Percentiles rank a stretch among this genome's conserved stretches.
Evolutionary conservation across 2,888 invertebrate genomes (phyloP).

Genomic region (Cacoxenus indagator): DNA sequence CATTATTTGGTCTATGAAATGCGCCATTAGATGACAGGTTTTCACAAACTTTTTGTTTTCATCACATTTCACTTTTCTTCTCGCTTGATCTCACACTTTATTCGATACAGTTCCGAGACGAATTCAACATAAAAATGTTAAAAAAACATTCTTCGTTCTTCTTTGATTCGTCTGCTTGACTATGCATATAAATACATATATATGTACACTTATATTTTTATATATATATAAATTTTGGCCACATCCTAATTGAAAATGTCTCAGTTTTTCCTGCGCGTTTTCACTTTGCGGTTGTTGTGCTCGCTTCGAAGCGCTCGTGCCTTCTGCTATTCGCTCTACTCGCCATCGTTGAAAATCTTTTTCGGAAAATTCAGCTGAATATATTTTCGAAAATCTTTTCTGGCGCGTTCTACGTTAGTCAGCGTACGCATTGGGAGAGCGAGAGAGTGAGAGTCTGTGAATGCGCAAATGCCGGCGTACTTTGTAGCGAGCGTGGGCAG

Average conservation of each 20-base stretch:
- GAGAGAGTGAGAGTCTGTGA: background rate
- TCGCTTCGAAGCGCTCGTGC: conserved; percentile 14
- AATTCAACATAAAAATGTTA: background rate
- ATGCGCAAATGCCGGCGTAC: background rate
- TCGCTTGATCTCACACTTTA: background rate
- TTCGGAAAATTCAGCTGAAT: conserved; percentile 3
- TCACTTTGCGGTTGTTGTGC: conserved; percentile 4
- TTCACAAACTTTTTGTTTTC: background rate
- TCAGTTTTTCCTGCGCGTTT: conserved; percentile 5
- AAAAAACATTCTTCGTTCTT: background rate
- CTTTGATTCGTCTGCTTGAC: conserved; percentile 2
- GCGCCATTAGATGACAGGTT: background rate
- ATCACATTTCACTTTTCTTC: conserved; percentile 6
- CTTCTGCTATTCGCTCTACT: background rate
- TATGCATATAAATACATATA: conserved; percentile 4
- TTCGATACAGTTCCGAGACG: background rate
- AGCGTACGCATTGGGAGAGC: background rate
- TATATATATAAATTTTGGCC: conserved; percentile 1
- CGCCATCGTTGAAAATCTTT: background rate
- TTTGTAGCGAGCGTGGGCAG: background rate
- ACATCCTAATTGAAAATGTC: background rate
- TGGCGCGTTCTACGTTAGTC: background rate
- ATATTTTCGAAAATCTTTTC: background rate
- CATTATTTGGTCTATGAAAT: conserved; percentile 1
- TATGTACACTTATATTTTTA: conserved; percentile 3